phyloP scores from a whole-genome alignment of 2,113 vertebrate species.

The Apistogramma diplotaenia region DNA sequence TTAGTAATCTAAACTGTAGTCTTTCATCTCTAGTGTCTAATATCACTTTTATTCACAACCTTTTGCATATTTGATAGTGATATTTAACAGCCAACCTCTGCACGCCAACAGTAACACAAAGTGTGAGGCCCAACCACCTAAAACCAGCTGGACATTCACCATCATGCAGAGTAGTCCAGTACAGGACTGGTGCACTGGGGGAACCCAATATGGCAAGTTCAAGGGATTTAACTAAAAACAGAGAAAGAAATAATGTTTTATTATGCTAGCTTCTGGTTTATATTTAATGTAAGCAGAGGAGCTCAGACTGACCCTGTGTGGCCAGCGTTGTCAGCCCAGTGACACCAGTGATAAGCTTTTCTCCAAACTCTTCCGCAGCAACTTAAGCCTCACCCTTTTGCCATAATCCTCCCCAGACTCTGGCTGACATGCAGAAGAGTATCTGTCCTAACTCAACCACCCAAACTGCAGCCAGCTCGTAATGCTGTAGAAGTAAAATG shows the following conservation, averaged over 20 bases:
- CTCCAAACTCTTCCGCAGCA: constrained; percentile 36
- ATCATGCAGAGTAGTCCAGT: not conserved
- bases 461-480: constrained; percentile 13
- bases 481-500: constrained; percentile 10
- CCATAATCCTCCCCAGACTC: constrained; percentile 47
- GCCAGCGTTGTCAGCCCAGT: constrained; percentile 25
- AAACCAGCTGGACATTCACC: no score
- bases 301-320: constrained; percentile 26
- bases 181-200: no score
- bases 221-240: not conserved
- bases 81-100: not conserved
- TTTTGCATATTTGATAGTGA: not conserved
- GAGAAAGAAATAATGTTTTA: not conserved
- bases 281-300: constrained; percentile 19
- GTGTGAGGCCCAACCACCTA: not conserved
- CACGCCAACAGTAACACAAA: not conserved
- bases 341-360: constrained; percentile 35
- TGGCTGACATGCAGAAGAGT: constrained; percentile 42
- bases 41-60: not conserved
- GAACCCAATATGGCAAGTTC: not conserved
- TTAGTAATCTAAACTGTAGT: not conserved
- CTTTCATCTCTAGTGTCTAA: not conserved
- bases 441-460: constrained; percentile 10
- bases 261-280: constrained; percentile 8
- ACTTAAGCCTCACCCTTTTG: constrained; percentile 55